Evolutionary conservation across 2,888 invertebrate species (phyloP).

Genomic region (Galerucella nymphaeae): DNA sequence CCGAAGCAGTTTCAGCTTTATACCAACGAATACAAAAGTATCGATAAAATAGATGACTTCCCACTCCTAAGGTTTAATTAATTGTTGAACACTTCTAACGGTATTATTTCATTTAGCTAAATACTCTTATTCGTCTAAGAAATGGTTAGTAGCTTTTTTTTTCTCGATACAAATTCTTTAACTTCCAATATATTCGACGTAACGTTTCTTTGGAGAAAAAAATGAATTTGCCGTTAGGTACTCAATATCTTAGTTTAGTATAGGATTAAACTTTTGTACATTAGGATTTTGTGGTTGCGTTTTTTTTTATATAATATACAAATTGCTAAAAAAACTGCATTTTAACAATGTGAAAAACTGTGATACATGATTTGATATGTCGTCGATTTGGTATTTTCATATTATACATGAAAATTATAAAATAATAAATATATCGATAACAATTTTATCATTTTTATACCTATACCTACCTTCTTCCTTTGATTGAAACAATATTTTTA

Average conservation of each 20-base stretch:
- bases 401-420: constrained; percentile 18
- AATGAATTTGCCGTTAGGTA: neutral
- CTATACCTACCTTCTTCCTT: neutral
- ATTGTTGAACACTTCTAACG: neutral
- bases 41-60: constrained; percentile 27
- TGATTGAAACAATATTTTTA: neutral
- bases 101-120: neutral
- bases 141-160: too few species aligned
- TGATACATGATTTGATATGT: constrained; percentile 46
- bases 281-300: constrained; percentile 32
- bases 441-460: neutral
- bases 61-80: neutral
- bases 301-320: constrained; percentile 29
- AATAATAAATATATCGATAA: constrained; percentile 24
- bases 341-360: constrained; percentile 46
- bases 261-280: constrained; percentile 30
- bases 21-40: constrained; percentile 60
- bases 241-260: neutral
- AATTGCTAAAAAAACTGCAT: constrained; percentile 38
- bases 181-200: too few species aligned
- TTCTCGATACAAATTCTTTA: too few species aligned
- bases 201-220: too few species aligned
- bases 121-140: neutral
- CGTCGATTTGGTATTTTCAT: constrained; percentile 29
- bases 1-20: constrained; percentile 55